phyloP scores from a whole-genome alignment of 2,797 vertebrate genomes.

The Holocentrus rufus region DNA sequence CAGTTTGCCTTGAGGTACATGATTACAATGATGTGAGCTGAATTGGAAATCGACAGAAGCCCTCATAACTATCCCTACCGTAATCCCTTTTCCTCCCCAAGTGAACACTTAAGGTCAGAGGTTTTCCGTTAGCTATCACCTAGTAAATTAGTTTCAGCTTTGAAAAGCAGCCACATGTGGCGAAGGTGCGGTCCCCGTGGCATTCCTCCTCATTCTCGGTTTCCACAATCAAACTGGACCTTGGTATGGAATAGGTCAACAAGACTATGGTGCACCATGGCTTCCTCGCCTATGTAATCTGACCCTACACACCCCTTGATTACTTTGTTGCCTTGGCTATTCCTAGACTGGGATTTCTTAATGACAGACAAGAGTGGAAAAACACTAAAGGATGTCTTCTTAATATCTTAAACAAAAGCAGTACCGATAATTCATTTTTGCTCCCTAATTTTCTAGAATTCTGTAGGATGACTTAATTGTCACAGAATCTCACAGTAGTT shows the following conservation, averaged over 20 bases:
- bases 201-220: constrained; percentile 19
- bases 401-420: background rate
- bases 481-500: no score
- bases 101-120: constrained; percentile 35
- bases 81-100: constrained; percentile 1
- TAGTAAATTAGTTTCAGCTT: constrained; percentile 44
- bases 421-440: background rate
- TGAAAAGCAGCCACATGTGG: constrained; percentile 25
- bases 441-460: background rate
- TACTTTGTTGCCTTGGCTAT: background rate
- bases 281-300: constrained; percentile 29
- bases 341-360: background rate
- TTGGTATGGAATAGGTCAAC: constrained; percentile 22
- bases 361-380: background rate
- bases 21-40: constrained; percentile 1
- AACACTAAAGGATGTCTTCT: no score
- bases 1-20: constrained; percentile 2
- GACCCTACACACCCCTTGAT: background rate
- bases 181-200: background rate
- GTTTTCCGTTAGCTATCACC: constrained; percentile 32
- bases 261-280: background rate
- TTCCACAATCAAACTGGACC: constrained; percentile 17
- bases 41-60: constrained; percentile 6
- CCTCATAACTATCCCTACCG: background rate
- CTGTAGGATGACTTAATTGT: no score